Evolutionary conservation across 2,797 vertebrate species (phyloP).

Genomic region (Melanotaenia parkinsoni): DNA sequence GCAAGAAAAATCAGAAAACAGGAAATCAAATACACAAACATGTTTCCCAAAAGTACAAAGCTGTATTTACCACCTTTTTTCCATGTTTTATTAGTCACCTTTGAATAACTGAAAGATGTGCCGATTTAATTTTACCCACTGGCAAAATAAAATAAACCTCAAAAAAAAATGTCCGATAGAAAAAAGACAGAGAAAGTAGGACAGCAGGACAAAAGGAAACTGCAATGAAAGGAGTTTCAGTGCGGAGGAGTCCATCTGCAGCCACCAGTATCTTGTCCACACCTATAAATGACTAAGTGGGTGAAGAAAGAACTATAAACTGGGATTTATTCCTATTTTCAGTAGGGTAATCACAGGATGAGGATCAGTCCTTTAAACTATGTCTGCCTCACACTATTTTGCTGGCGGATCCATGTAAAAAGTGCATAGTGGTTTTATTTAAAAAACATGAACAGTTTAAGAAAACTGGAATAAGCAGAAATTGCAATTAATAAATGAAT

Average conservation of each 20-base stretch:
- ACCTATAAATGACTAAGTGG: conserved; percentile 18
- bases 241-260: conserved; percentile 82
- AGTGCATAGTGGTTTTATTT: conserved; percentile 3
- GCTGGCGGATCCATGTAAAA: conserved; percentile 14
- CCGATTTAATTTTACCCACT: conserved; percentile 8
- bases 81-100: conserved; percentile 6
- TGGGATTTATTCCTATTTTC: conserved; percentile 28
- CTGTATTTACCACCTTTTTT: not conserved
- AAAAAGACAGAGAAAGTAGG: conserved; percentile 45
- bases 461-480: not conserved
- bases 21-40: conserved; percentile 23
- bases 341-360: conserved; percentile 19
- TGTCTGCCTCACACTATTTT: conserved; percentile 12
- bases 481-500: not conserved
- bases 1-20: conserved; percentile 44
- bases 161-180: conserved; percentile 13
- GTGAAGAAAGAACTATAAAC: conserved; percentile 25
- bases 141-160: conserved; percentile 20
- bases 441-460: conserved; percentile 5
- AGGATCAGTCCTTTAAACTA: conserved; percentile 14
- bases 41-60: not conserved
- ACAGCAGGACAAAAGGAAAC: conserved; percentile 56
- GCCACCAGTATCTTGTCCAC: conserved; percentile 44
- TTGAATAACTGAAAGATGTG: conserved; percentile 3
- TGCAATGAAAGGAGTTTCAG: conserved; percentile 58